phyloP scores from a whole-genome alignment of 2,888 invertebrate species.

The Choreutis nemorana region DNA sequence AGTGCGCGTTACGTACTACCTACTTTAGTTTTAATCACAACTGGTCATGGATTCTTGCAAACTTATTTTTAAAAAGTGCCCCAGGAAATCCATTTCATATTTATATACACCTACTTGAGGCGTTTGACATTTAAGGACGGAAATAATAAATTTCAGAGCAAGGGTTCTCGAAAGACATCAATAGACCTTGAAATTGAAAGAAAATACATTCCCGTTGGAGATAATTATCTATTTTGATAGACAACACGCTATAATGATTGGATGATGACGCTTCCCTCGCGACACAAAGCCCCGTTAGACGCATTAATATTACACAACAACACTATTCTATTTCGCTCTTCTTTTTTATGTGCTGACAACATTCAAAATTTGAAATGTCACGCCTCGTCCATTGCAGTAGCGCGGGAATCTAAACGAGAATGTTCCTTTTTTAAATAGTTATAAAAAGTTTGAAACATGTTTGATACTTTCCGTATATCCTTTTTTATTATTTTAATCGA shows the following conservation, averaged over 20 bases:
- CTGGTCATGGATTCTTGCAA: too few relatives aligned
- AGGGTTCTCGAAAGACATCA: slow-evolving; percentile 1
- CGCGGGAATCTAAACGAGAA: slow-evolving; percentile 52
- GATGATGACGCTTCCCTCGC: slow-evolving; percentile 30
- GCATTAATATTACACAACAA: slow-evolving; percentile 55
- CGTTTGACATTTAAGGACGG: slow-evolving; percentile 1
- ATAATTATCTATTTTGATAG: slow-evolving; percentile 33
- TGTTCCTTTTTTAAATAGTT: slow-evolving; percentile 38
- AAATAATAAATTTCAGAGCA: slow-evolving; percentile 4
- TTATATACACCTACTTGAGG: neutral
- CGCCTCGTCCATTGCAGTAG: slow-evolving; percentile 55
- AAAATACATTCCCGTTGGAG: slow-evolving; percentile 33
- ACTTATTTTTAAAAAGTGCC: neutral
- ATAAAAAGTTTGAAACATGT: slow-evolving; percentile 38
- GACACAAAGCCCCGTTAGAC: slow-evolving; percentile 54
- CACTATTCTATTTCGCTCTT: slow-evolving; percentile 36
- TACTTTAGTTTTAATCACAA: too few relatives aligned
- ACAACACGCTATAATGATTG: slow-evolving; percentile 28
- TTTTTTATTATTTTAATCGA: slow-evolving; percentile 26
- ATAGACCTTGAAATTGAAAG: slow-evolving; percentile 14
- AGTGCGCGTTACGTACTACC: slow-evolving; percentile 8
- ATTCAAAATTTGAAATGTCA: slow-evolving; percentile 58
- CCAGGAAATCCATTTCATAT: neutral
- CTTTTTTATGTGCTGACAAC: slow-evolving; percentile 46
- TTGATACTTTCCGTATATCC: slow-evolving; percentile 44